These are phyloP conservation scores for Rhopalosiphum padi DNA, from an alignment of 1,140 invertebrate species.

Conservation along the genomic window DNA sequence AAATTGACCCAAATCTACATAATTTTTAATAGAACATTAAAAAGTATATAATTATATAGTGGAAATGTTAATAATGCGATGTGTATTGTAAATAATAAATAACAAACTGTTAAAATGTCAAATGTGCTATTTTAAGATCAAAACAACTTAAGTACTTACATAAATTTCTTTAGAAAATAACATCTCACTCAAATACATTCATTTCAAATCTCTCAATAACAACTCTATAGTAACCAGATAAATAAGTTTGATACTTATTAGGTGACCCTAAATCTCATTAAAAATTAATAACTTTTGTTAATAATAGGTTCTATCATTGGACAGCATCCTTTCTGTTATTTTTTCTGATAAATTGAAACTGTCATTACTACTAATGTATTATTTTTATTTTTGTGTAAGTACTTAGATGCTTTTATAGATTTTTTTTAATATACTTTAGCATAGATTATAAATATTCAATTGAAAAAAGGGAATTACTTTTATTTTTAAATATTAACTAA, in stretches of 20 bases:
- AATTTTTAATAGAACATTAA: no score
- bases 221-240: neutral
- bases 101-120: neutral
- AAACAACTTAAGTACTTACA: neutral
- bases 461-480: no score
- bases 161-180: neutral
- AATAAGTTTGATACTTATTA: neutral
- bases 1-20: neutral
- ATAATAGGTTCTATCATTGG: neutral
- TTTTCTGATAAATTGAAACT: neutral
- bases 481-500: no score
- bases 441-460: neutral
- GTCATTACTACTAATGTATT: neutral
- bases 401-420: neutral
- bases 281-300: neutral
- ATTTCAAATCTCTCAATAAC: neutral
- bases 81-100: neutral
- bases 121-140: neutral
- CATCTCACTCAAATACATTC: neutral
- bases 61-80: no score
- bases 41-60: no score
- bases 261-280: neutral
- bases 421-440: neutral
- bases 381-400: neutral
- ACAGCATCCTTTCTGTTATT: neutral